Evolutionary conservation across 2,797 vertebrate genomes (phyloP), one percentile per base, ranked within the genome.

Genomic region (Pagetopsis macropterus): DNA sequence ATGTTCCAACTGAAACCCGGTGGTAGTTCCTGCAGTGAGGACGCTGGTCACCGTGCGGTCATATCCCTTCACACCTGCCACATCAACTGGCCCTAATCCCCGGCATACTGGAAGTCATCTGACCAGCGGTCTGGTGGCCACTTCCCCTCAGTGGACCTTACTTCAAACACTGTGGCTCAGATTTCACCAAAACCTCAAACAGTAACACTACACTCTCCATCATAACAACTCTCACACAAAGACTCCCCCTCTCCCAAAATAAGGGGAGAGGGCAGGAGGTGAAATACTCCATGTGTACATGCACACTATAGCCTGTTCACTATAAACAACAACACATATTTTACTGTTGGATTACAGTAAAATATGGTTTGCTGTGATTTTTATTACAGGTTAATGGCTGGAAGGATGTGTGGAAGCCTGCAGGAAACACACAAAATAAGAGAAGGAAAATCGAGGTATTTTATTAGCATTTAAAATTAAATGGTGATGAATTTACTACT

Each of bases 61-160:
- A 78, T 72, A 86, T 84, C 80, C 81, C 70, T 76, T 88, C 80
- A 86, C 93, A 93, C 92, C 94, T 94, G 92, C 92, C 89, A 91
- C 84, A 89, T 93, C 87, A 83, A 87, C 87, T 85, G 79, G 89
- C 79, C 70, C 84, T 94, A 94, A 94, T 94, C 93, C 91, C 72
- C 75, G 23, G 80, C 92, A 94, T 92, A 91, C 91, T 94, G 90
- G 88, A 93, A 92, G 91, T 93, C 93, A 95, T 94, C 92, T 94
- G 94, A 93, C 91, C 84, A 84, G 83, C 68, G 57, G 75, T 79
- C 88, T 90, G 78, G 84, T 89, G 88, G 84, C 83, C 86, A 89
- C 91, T 91, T 93, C 90, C 93, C 89, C 88, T 91, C 88, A 75
- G 77, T 51, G 79, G 89, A 90, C 89, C 87, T 85, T 49, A 87